Percentiles rank a stretch among this genome's conserved stretches.
phyloP scores from a whole-genome alignment of 2,113 vertebrate species.

The Vicugna pacos region DNA sequence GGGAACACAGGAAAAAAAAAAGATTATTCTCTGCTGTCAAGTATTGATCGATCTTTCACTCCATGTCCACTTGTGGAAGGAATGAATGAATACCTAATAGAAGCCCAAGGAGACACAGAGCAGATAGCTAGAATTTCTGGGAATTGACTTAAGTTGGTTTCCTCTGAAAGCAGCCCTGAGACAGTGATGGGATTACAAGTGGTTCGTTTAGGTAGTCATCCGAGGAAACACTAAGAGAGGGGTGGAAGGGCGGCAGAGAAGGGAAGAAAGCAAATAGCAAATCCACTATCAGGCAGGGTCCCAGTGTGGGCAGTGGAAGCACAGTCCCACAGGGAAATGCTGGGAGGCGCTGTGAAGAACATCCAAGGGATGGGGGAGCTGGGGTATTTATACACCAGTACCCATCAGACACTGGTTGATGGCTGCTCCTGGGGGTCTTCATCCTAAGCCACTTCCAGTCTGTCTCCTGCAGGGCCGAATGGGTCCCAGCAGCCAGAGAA shows the following conservation, averaged over 20 bases:
- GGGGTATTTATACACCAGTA: neutral
- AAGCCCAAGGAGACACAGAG: neutral
- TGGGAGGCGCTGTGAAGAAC: neutral
- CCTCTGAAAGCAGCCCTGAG: neutral
- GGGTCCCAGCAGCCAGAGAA: neutral
- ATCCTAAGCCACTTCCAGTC: neutral
- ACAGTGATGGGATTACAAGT: neutral
- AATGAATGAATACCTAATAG: too few species aligned
- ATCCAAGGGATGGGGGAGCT: neutral
- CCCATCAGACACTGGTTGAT: neutral
- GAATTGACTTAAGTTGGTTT: neutral
- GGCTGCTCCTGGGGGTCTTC: neutral
- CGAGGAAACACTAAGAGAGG: neutral
- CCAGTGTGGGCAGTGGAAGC: rapidly evolving
- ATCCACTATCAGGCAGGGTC: neutral
- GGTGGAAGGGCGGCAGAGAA: neutral
- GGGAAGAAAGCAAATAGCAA: neutral
- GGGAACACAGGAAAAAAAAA: neutral
- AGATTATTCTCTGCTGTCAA: neutral
- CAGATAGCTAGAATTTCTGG: neutral
- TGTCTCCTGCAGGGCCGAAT: neutral
- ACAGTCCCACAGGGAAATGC: neutral
- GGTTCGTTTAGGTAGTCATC: neutral
- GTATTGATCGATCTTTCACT: neutral
- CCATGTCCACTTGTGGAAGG: neutral